A percentile compares a stretch with the other conserved stretches of the same genome.
Conservation (phyloP, 2,113 vertebrate species). For the Pipa parva region DNA sequence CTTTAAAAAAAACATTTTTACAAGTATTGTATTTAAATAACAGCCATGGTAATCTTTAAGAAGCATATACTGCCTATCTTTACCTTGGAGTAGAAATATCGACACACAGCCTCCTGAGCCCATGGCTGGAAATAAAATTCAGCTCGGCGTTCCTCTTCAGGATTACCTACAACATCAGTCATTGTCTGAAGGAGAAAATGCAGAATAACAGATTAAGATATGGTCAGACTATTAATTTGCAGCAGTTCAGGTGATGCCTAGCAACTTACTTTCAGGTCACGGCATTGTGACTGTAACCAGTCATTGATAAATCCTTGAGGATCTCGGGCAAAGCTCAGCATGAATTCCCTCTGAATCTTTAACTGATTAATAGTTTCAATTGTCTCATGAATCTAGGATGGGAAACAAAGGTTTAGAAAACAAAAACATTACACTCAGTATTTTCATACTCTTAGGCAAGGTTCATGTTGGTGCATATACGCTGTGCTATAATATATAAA, state of each 20-base stretch:
- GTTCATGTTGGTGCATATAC: too few relatives aligned
- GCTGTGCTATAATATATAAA: too few relatives aligned
- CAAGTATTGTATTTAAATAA: too few relatives aligned
- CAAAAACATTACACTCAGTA: too few relatives aligned
- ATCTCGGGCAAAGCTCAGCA: conserved; percentile 96
- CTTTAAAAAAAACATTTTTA: too few relatives aligned
- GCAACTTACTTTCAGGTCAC: conserved; percentile 88
- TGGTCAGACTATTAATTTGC: not conserved
- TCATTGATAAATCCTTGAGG: conserved; percentile 99
- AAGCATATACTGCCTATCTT: too few relatives aligned
- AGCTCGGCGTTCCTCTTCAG: conserved; percentile 91
- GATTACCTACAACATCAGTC: conserved; percentile 96
- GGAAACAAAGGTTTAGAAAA: too few relatives aligned
- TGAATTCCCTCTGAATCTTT: conserved; percentile 98
- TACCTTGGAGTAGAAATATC: conserved; percentile 98
- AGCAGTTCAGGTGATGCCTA: not conserved
- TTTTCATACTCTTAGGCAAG: too few relatives aligned
- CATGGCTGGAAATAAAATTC: conserved; percentile 99
- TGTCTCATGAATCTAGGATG: conserved; percentile 90
- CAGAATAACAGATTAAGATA: not conserved
- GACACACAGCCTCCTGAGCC: conserved; percentile 96
- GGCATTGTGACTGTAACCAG: conserved; percentile 98
- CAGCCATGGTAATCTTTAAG: too few relatives aligned
- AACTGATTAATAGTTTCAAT: conserved; percentile 99
- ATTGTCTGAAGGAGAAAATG: conserved; percentile 72